These are phyloP conservation scores for Chloroceryle inda DNA, from an alignment of 2,797 vertebrate species.

Conservation along the genomic window DNA sequence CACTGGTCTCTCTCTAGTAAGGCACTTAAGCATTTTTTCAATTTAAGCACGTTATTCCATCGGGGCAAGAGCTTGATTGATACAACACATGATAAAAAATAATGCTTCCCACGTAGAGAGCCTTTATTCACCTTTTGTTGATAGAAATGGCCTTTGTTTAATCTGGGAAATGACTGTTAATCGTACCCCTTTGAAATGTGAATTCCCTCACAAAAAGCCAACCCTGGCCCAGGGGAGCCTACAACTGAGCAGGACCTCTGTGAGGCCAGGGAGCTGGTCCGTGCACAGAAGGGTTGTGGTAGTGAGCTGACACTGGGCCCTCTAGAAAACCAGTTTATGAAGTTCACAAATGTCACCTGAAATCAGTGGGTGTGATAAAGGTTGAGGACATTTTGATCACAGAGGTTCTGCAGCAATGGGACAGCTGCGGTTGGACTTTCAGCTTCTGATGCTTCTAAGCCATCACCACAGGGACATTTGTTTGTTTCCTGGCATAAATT, in stretches of 20 bases:
- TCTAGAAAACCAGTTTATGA: neutral
- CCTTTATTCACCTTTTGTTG: constrained; percentile 3
- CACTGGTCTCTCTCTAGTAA: neutral
- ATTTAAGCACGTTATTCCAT: neutral
- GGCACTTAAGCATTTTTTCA: neutral
- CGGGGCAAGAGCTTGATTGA: neutral
- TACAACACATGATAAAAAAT: constrained; percentile 21
- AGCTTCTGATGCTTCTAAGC: neutral
- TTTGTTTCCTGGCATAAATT: neutral
- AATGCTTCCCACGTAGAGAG: neutral
- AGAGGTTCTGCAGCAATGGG: rapidly evolving
- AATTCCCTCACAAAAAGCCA: neutral
- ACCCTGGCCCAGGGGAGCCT: neutral
- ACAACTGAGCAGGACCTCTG: rapidly evolving
- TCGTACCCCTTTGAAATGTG: neutral
- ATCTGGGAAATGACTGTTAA: neutral
- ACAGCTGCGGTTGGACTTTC: neutral
- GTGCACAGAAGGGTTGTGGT: neutral
- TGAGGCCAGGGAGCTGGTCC: neutral
- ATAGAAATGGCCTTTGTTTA: neutral
- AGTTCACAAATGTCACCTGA: rapidly evolving
- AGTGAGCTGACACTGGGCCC: neutral
- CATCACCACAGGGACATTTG: rapidly evolving
- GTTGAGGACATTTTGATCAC: neutral
- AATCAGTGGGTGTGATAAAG: neutral